A percentile compares a stretch with the other conserved stretches of the same genome.
phyloP scores from a whole-genome alignment of 2,797 vertebrate genomes.

The Eulemur mongoz region DNA sequence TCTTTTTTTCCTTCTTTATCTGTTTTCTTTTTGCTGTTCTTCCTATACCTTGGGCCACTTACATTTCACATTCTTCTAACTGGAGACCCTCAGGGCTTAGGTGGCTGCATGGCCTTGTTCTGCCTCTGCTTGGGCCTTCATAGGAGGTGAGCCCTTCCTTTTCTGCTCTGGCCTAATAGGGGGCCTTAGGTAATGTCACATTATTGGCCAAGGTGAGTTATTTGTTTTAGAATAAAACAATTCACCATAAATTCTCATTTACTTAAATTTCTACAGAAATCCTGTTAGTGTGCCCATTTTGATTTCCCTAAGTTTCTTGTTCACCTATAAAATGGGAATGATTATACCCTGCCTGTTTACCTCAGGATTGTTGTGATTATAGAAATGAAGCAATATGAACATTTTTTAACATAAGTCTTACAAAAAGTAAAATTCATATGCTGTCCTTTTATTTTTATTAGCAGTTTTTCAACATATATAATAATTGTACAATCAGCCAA shows the following conservation, averaged over 20 bases:
- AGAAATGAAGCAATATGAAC: conserved; percentile 12
- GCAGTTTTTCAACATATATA: not conserved
- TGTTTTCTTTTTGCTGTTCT: not conserved
- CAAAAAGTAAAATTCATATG: not conserved
- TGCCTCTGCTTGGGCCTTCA: not conserved
- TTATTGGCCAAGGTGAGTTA: not conserved
- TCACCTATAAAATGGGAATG: not conserved
- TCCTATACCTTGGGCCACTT: not conserved
- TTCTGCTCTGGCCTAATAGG: not conserved
- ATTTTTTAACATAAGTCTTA: not conserved
- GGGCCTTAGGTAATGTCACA: not conserved
- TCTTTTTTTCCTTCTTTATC: not conserved
- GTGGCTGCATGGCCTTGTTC: not conserved
- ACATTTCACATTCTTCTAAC: not conserved
- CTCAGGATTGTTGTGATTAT: not conserved
- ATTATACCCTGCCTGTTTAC: not conserved
- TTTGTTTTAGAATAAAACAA: not conserved
- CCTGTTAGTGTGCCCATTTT: not conserved
- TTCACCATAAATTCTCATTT: not conserved
- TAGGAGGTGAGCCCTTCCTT: not conserved
- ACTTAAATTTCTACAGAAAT: conserved; percentile 9
- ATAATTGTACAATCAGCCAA: not conserved
- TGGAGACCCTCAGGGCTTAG: not conserved
- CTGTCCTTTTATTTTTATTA: not conserved
- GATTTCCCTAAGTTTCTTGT: not conserved